These are phyloP conservation scores for Trinectes maculatus DNA, from an alignment of 2,113 vertebrate species.

Conservation along the genomic window DNA sequence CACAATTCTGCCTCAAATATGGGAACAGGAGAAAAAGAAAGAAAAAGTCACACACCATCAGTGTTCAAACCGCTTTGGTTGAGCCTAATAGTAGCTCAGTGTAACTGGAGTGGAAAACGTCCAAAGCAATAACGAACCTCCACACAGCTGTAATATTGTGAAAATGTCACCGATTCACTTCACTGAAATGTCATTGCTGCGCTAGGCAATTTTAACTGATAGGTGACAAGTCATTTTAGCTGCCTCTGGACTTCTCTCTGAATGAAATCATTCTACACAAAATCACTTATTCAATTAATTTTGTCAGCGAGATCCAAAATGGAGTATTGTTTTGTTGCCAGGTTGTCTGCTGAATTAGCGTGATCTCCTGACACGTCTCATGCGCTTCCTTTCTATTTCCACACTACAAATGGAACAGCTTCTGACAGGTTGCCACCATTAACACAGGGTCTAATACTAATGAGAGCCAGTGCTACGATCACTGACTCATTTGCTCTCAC, in stretches of 20 bases:
- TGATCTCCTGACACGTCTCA: conserved; percentile 6
- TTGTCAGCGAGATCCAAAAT: neutral
- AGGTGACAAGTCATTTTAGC: conserved; percentile 8
- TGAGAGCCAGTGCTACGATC: conserved; percentile 47
- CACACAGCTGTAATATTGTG: conserved; percentile 9
- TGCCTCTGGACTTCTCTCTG: conserved; percentile 1
- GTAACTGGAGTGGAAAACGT: conserved; percentile 56
- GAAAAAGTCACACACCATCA: conserved; percentile 28
- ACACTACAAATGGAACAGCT: conserved; percentile 29
- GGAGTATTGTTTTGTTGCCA: conserved; percentile 7
- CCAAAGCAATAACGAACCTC: conserved; percentile 9
- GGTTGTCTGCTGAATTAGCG: conserved; percentile 25
- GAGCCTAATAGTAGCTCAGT: conserved; percentile 28
- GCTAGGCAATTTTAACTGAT: conserved; percentile 33
- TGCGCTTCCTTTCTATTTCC: conserved; percentile 16
- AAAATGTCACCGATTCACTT: conserved; percentile 54
- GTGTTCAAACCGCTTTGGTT: neutral
- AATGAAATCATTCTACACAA: neutral
- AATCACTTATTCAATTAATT: conserved; percentile 6
- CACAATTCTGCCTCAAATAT: conserved; percentile 85
- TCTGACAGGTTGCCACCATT: conserved; percentile 50
- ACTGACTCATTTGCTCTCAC: conserved; percentile 16
- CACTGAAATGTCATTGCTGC: conserved; percentile 58
- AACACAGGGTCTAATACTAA: conserved; percentile 42
- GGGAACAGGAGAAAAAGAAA: conserved; percentile 28